Evolutionary conservation across 2,113 vertebrate genomes (phyloP), one percentile per base, ranked within the genome.

Genomic region (Dipodomys spectabilis): DNA sequence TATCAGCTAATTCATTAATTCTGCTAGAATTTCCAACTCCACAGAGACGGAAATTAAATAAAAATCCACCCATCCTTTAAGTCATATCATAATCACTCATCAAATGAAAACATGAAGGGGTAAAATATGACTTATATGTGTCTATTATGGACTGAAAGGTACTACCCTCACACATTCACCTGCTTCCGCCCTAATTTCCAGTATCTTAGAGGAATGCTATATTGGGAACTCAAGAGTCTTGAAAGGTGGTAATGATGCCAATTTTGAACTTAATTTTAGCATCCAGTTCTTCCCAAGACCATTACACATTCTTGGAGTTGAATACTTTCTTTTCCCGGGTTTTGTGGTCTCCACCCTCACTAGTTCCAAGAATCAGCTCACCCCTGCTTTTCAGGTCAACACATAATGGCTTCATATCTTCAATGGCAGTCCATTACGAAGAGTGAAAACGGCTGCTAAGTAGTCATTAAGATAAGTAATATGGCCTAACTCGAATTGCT

Each of bases 381-480:
- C 6, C 65, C 22, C 11, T 79, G 32, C 5, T 71, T 75, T 90
- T 77, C 84, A 86, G 78, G 20, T 53, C 39, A 75, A 12, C 74
- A 25, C 79, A 68, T 84, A 62, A 94, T 83, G 75, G 53, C 87
- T 96, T 96, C 68, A 39, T 39, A 86, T 23, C 72, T 57, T 80
- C 83, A 67, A 72, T 74, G 87, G 82, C 27, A 88, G n/a, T 77
- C 80, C 25, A 94, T 86, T 95, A 81, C 74, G 57, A 93, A 69
- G 71, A 94, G 78, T 65, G 78, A 88, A 92, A 90, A 79, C 32
- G 84, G 32, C 39, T 53, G 39, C 57, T 85, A 92, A 94, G 73
- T 64, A 83, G 39, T 80, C 93, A 92, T 80, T 85, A 88, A 91
- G 74, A 92, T 96, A 94, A 97, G 90, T 95, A 94, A 92, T 83